A percentile compares a stretch with the other conserved stretches of the same genome.
These are phyloP conservation scores for Anoplopoma fimbria DNA, from an alignment of 2,113 vertebrate genomes.

Conservation along the genomic window DNA sequence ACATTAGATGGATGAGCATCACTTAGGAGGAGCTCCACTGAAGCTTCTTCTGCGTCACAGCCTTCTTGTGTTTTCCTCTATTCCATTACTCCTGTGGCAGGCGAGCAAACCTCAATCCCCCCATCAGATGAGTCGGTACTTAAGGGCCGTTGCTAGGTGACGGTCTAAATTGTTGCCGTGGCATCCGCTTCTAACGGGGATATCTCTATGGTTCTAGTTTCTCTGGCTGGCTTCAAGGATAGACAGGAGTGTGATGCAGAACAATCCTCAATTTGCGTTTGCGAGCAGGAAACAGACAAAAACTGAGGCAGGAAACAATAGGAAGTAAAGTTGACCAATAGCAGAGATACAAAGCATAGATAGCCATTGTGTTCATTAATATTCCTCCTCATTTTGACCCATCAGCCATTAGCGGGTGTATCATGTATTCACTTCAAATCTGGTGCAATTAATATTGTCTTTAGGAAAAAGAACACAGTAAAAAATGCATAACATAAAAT, in stretches of 20 bases:
- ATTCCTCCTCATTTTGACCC: background rate
- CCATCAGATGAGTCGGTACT: slow-evolving; percentile 32
- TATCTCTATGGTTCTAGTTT: slow-evolving; percentile 41
- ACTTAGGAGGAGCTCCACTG: background rate
- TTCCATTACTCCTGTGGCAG: background rate
- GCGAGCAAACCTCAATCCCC: background rate
- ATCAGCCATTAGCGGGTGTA: background rate
- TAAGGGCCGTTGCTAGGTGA: slow-evolving; percentile 71
- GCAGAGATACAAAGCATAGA: background rate
- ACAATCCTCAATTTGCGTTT: background rate
- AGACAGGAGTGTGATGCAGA: background rate
- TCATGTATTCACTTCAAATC: background rate
- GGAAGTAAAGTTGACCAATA: background rate
- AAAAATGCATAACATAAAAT: background rate
- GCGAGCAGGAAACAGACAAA: background rate
- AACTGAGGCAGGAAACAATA: slow-evolving; percentile 20
- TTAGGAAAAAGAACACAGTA: background rate
- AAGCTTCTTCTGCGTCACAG: background rate
- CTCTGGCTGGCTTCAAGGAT: slow-evolving; percentile 14
- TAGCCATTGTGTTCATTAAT: background rate
- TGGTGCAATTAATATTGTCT: background rate
- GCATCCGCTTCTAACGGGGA: slow-evolving; percentile 46
- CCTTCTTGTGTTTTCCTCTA: slow-evolving; percentile 14
- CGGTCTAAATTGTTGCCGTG: slow-evolving; percentile 56
- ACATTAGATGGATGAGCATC: background rate